These are phyloP conservation scores for Heliconius aoede DNA, from an alignment of 2,888 invertebrate genomes.

Conservation along the genomic window DNA sequence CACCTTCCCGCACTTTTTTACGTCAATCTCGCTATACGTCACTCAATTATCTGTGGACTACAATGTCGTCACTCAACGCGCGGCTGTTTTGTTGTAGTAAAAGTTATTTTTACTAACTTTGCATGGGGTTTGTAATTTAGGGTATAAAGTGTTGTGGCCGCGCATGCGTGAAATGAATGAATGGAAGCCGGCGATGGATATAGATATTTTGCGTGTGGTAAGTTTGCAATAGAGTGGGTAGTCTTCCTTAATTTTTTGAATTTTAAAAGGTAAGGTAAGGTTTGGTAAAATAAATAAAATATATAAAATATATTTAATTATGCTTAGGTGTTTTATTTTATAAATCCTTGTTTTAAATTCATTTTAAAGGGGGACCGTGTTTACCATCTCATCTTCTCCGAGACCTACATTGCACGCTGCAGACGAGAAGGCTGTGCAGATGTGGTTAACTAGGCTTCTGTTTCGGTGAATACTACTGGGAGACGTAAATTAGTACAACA, in stretches of 20 bases:
- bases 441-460: no score
- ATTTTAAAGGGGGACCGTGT: no score
- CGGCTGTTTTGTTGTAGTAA: conserved; percentile 51
- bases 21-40: conserved; percentile 65
- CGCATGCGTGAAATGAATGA: conserved; percentile 80
- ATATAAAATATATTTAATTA: background rate
- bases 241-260: background rate
- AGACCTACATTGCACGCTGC: no score
- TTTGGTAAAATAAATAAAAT: background rate
- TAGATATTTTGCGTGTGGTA: conserved; percentile 73
- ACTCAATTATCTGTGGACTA: conserved; percentile 69
- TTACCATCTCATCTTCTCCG: no score
- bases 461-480: no score
- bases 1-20: conserved; percentile 59
- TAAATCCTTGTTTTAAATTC: background rate
- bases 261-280: no score
- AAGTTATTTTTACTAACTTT: conserved; percentile 71
- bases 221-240: background rate
- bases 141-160: conserved; percentile 78
- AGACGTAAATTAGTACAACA: no score
- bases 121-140: conserved; percentile 81
- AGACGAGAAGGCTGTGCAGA: no score
- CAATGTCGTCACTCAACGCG: conserved; percentile 59
- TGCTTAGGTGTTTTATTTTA: background rate
- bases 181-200: conserved; percentile 56